Evolutionary conservation across 2,888 invertebrate species (phyloP), one percentile per base, ranked within the genome.

Genomic region (Seladonia tumulorum): DNA sequence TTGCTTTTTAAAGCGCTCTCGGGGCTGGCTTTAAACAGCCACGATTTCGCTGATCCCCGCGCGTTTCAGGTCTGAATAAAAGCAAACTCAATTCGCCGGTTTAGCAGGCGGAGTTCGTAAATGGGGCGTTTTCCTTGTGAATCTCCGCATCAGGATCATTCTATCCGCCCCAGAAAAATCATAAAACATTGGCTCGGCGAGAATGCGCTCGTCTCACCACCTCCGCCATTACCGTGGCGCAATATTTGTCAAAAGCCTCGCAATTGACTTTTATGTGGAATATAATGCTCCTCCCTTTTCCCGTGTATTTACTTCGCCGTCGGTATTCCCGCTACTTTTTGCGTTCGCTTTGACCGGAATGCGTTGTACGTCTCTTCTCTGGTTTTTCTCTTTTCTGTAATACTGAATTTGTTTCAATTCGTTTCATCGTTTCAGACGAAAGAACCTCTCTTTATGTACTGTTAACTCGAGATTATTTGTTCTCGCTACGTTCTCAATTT

Each of bases 121-220:
- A 86, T 83, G 81, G 76, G 47, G 74, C 70, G 39, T 76, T 79
- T 63, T 66, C 71, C 79, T 77, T 53, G 71, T 42, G 79, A 70
- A 82, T 82, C 79, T 49, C 45, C 70, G 70, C 60, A 53, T 63
- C 76, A 16, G 16, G 42, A 49, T 73, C 79, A 72, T 81, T 76
- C 76, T 68, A 68, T 81, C 57, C 73, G 57, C 79, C 74, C 63
- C 47, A 75, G 79, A 68, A 83, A 83, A 86, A 85, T 84, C 85
- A 88, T 89, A 84, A 86, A 70, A 70, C 86, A 84, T 73, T 76
- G 49, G 74, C 68, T 78, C 76, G 70, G 35, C 39, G 80, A 66
- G 82, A 79, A 89, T 86, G 85, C 83, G 86, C 85, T 89, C 83
- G 83, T 89, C 87, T 89, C 89, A 86, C 82, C 81, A 79, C 47